These are phyloP conservation scores for Antheraea assamensis DNA, from an alignment of 2,888 invertebrate species.

Conservation along the genomic window DNA sequence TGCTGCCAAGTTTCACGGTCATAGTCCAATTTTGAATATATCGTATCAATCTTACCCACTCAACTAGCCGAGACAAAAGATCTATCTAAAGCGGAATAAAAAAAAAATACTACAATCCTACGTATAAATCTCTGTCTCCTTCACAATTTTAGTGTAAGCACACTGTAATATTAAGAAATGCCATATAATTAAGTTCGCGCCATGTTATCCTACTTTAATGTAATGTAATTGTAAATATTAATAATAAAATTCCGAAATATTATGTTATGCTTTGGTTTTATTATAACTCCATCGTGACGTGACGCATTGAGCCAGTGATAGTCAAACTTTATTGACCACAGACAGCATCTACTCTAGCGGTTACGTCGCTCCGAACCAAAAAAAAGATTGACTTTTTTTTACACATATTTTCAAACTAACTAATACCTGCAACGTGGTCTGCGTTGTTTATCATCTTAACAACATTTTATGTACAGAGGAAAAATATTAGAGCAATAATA, in stretches of 20 bases:
- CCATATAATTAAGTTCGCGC: slow-evolving; percentile 31
- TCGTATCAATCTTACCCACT: not conserved
- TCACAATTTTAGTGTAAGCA: slow-evolving; percentile 14
- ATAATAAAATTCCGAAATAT: slow-evolving; percentile 17
- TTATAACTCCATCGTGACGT: not conserved
- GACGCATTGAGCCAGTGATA: too few species aligned
- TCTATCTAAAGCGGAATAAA: not conserved
- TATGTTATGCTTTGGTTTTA: slow-evolving; percentile 8
- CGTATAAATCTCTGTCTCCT: slow-evolving; percentile 5
- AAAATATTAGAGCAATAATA: too few species aligned
- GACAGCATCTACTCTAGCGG: too few species aligned
- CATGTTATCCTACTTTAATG: slow-evolving; percentile 27
- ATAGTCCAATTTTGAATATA: too few species aligned
- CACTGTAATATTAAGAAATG: slow-evolving; percentile 18
- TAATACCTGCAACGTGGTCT: too few species aligned
- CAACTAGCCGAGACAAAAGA: not conserved
- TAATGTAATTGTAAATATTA: slow-evolving; percentile 29
- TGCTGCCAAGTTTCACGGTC: too few species aligned
- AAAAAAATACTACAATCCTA: not conserved
- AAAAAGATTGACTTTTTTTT: too few species aligned
- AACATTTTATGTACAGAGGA: too few species aligned
- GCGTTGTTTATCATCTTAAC: too few species aligned
- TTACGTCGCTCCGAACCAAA: too few species aligned
- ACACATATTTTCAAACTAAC: too few species aligned
- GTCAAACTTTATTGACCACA: too few species aligned